phyloP scores from a whole-genome alignment of 1,140 invertebrate genomes.

The Probaryconus sp. region DNA sequence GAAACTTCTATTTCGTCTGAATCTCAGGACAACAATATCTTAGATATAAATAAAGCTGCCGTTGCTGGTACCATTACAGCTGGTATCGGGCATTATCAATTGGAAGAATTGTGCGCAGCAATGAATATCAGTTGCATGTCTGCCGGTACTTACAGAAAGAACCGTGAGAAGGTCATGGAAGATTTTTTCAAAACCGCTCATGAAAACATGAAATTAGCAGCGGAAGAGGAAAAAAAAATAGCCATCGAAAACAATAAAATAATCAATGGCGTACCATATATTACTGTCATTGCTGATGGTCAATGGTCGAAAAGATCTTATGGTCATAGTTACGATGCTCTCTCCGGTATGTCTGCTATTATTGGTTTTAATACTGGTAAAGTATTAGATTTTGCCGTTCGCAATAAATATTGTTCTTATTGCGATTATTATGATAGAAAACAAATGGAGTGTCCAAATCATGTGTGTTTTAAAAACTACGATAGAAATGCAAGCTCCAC shows the following conservation, averaged over 20 bases:
- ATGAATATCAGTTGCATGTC: conserved; percentile 64
- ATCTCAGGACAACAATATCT: conserved; percentile 1
- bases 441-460: conserved; percentile 22
- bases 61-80: conserved; percentile 52
- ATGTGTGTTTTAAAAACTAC: conserved; percentile 69
- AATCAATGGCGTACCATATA: conserved; percentile 59
- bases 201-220: conserved; percentile 64
- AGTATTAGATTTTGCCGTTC: conserved; percentile 70
- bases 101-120: conserved; percentile 58
- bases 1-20: conserved; percentile 32
- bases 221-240: conserved; percentile 60
- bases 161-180: conserved; percentile 36
- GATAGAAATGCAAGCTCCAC: conserved; percentile 57
- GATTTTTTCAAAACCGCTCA: conserved; percentile 43
- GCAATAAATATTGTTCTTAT: conserved; percentile 72
- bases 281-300: conserved; percentile 67
- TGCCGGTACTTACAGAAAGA: conserved; percentile 39
- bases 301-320: conserved; percentile 68
- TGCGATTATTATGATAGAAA: conserved; percentile 60
- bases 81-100: conserved; percentile 54
- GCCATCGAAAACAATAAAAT: conserved; percentile 59
- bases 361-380: conserved; percentile 69
- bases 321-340: conserved; percentile 47
- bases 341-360: conserved; percentile 63
- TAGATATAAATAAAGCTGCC: conserved; percentile 54